Base-by-base conservation (phyloP, 92 coral and sea anemone genomes). In the Isaurus tuberculatus region DNA sequence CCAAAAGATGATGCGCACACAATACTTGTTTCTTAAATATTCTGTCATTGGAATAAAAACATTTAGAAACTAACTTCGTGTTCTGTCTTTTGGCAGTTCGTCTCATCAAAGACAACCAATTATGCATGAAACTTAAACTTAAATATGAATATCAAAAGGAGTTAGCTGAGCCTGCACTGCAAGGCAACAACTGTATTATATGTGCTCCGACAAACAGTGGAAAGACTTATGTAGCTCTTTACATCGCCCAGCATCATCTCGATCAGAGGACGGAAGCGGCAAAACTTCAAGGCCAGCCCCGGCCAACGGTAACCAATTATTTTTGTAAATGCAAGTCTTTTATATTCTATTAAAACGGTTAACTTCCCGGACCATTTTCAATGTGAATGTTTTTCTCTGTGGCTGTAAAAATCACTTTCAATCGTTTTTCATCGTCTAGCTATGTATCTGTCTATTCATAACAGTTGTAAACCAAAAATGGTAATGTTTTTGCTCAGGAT, bases 181-280 rank as follows among this genome's bases (percentile, higher is more conserved):
- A 83, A 25, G 87, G 79, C 14, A 23, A 42, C 22, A 87, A 87
- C 22, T 73, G 83, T 40, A 82, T 87, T 30, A 82, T 87, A 36
- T 87, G 91, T 26, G 87, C 91, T 25, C 91, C 91, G 3, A 83
- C 91, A 0, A 85, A 80, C 13, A 82, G 78, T 13, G 91, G 91
- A 4, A 87, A 87, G 71, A 87, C 91, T 30, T 87, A 81, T 29
- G 91, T 87, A 46, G 91, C 91, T 27, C 79, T 87, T 33, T 37
- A 65, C 30, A 68, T 74, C 26, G 74, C 80, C 23, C 73, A 33
- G 70, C 29, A 42, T 16, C 86, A 83, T 73, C 43, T 81, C 51
- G 9, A 34, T 30, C n/a, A n/a, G 17, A 58, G 10, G 68, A 58
- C 22, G 55, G 20, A 25, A 34, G 55, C 42, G 15, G 19, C 0